Conservation (phyloP, 2,797 vertebrate genomes). For the Rachycentron canadum region DNA sequence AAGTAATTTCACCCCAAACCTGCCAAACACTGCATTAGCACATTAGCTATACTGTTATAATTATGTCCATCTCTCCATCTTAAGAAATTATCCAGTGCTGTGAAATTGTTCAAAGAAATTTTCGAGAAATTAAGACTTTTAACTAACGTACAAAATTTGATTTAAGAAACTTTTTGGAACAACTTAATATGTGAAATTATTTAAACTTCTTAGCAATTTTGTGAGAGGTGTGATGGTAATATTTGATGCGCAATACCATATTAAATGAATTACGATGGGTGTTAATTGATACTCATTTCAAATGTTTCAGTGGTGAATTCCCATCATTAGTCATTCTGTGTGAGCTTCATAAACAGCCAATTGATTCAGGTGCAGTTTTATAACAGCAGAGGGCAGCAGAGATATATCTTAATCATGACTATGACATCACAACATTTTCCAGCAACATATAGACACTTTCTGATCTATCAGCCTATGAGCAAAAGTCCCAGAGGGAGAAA, state of each 20-base stretch:
- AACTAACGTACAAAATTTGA: not conserved
- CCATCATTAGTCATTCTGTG: not conserved
- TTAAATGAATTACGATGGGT: not conserved
- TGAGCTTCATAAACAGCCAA: not conserved
- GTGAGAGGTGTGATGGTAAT: not conserved
- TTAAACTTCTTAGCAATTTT: not conserved
- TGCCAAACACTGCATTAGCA: not conserved
- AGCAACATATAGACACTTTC: constrained; percentile 48
- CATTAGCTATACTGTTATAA: not conserved
- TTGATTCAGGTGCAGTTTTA: not conserved
- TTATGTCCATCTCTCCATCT: not conserved
- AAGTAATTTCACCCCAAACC: constrained; percentile 36
- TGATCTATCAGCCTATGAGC: constrained; percentile 30
- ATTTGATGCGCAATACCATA: not conserved
- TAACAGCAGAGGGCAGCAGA: constrained; percentile 78
- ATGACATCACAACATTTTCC: constrained; percentile 30
- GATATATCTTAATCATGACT: constrained; percentile 14
- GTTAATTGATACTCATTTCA: not conserved
- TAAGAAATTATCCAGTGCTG: not conserved
- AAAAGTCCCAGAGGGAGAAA: constrained; percentile 38
- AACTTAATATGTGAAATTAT: not conserved
- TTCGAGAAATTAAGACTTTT: not conserved
- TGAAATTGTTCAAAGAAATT: not conserved
- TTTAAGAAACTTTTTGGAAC: not conserved
- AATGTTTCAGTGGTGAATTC: not conserved